phyloP scores from a whole-genome alignment of 2,888 invertebrate genomes.

The Platynereis dumerilii region DNA sequence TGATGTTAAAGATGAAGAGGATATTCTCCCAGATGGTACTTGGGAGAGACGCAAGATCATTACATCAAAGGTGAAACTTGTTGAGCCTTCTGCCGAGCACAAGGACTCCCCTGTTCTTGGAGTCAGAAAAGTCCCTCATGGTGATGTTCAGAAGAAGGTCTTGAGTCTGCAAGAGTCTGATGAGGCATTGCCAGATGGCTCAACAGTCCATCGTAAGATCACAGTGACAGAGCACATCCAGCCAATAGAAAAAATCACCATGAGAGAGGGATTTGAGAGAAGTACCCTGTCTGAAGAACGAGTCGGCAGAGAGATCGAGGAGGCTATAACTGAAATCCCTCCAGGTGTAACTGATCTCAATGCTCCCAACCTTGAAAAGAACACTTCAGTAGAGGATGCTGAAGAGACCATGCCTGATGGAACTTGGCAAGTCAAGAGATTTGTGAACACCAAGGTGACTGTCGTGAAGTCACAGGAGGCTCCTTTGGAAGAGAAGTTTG shows the following conservation, averaged over 20 bases:
- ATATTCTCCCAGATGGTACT: slow-evolving; percentile 18
- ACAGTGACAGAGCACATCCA: slow-evolving; percentile 14
- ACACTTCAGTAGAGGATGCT: slow-evolving; percentile 11
- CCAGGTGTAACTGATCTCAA: slow-evolving; percentile 22
- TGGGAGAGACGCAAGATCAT: slow-evolving; percentile 17
- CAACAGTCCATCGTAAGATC: slow-evolving; percentile 11
- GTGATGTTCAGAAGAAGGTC: no score
- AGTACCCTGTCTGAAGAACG: slow-evolving; percentile 9
- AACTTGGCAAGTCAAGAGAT: slow-evolving; percentile 14
- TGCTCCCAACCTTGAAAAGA: slow-evolving; percentile 7
- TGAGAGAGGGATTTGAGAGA: slow-evolving; percentile 18
- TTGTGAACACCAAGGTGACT: slow-evolving; percentile 15
- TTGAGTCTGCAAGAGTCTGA: neutral
- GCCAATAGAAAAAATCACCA: slow-evolving; percentile 16
- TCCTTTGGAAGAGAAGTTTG: no score
- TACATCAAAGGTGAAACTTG: slow-evolving; percentile 6
- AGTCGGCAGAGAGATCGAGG: slow-evolving; percentile 26
- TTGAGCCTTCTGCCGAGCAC: no score
- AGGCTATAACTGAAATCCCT: slow-evolving; percentile 24
- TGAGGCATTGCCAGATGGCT: slow-evolving; percentile 21
- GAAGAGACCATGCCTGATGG: slow-evolving; percentile 23
- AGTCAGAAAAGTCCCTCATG: no score
- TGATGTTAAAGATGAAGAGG: slow-evolving; percentile 14
- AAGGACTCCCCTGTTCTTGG: no score
- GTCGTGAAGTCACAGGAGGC: neutral